These are phyloP conservation scores for Molanna angustata DNA, from an alignment of 2,888 invertebrate genomes.

Conservation along the genomic window DNA sequence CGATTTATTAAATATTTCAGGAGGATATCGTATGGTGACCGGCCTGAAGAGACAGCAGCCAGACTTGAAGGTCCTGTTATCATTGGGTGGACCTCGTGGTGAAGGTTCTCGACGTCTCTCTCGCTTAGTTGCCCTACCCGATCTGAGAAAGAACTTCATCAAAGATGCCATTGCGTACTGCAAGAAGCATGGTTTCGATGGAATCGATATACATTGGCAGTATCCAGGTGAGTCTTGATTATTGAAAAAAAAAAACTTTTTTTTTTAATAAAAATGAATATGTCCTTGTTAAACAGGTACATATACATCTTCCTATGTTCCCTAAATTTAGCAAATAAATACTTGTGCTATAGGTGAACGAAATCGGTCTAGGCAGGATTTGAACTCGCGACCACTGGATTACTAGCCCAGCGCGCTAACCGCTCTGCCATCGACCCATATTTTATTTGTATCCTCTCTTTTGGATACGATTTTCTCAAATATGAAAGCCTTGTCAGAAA, in stretches of 20 bases:
- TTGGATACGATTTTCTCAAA: no score
- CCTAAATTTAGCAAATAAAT: no score
- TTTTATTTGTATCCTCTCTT: no score
- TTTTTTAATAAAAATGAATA: background rate
- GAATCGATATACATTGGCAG: conserved; percentile 78
- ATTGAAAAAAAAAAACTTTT: background rate
- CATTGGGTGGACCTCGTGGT: conserved; percentile 75
- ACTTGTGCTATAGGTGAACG: no score
- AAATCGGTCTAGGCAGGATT: no score
- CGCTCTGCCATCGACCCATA: no score
- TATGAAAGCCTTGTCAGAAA: no score
- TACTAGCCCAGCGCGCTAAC: no score
- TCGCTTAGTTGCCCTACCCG: conserved; percentile 58
- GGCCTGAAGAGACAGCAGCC: conserved; percentile 66
- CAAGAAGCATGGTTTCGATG: conserved; percentile 71
- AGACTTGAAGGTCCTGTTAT: conserved; percentile 66
- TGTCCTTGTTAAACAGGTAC: no score
- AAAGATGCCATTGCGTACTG: conserved; percentile 63
- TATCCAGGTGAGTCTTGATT: conserved; percentile 55
- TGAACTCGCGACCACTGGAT: no score
- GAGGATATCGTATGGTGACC: conserved; percentile 69
- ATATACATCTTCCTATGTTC: no score
- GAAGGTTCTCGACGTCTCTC: conserved; percentile 62
- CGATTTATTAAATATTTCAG: conserved; percentile 43
- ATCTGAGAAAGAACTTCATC: conserved; percentile 57